Percentiles rank a stretch among this genome's conserved stretches.
Evolutionary conservation across 2,113 vertebrate species (phyloP).

Genomic region (Syrrhaptes paradoxus): DNA sequence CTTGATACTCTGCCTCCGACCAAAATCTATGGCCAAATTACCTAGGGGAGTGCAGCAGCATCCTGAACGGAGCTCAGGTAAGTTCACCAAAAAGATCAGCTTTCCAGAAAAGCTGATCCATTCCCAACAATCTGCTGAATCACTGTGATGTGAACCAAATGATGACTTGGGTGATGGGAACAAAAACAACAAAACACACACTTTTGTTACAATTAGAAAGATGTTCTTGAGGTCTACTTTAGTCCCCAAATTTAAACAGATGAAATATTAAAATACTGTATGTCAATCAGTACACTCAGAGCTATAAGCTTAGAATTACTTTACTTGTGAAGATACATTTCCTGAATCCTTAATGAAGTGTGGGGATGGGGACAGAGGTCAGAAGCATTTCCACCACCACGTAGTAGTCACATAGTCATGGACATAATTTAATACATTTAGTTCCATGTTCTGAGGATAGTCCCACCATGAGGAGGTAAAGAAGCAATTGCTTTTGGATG

Average conservation of each 20-base stretch:
- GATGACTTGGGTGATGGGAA: neutral
- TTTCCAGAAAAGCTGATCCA: neutral
- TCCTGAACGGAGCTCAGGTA: neutral
- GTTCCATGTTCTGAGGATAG: neutral
- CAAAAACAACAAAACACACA: neutral
- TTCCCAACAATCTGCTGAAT: neutral
- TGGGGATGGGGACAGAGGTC: neutral
- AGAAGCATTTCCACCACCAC: neutral
- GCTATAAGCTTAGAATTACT: neutral
- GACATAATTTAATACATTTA: neutral
- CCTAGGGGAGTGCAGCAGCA: neutral
- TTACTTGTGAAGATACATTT: neutral
- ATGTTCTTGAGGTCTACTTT: neutral
- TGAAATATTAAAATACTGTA: neutral
- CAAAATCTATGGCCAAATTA: neutral
- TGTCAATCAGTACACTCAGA: neutral
- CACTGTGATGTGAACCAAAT: neutral
- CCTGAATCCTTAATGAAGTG: neutral
- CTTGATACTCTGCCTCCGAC: neutral
- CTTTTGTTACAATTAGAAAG: neutral
- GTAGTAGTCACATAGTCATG: fast-evolving
- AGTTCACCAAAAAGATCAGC: neutral
- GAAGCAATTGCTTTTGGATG: neutral
- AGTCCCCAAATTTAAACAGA: neutral
- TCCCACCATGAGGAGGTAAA: neutral